Conservation (phyloP, 2,113 vertebrate genomes). For the Tautogolabrus adspersus region DNA sequence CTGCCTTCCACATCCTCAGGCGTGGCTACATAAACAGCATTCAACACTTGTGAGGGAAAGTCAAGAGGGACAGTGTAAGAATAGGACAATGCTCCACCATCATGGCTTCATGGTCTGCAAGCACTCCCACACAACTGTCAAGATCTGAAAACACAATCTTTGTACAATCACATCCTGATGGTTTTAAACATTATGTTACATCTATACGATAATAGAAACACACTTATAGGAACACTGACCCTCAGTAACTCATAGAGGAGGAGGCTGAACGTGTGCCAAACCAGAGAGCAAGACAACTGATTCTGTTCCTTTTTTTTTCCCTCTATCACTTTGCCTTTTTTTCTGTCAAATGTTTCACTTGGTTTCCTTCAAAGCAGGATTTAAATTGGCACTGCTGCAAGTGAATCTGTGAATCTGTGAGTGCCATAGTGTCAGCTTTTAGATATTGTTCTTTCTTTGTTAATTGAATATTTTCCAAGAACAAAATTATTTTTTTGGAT, state of each 20-base stretch:
- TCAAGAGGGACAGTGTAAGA: slow-evolving; percentile 29
- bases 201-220: not conserved
- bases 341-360: not conserved
- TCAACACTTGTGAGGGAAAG: slow-evolving; percentile 12
- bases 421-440: slow-evolving; percentile 13
- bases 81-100: slow-evolving; percentile 20
- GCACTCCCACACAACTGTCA: slow-evolving; percentile 12
- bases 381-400: slow-evolving; percentile 17
- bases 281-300: slow-evolving; percentile 18
- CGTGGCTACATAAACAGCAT: slow-evolving; percentile 52
- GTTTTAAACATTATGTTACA: not conserved
- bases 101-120: slow-evolving; percentile 18
- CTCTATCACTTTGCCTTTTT: not conserved
- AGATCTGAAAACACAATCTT: not conserved
- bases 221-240: not conserved
- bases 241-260: not conserved
- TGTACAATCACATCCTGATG: not conserved
- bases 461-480: slow-evolving; percentile 45
- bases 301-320: slow-evolving; percentile 13
- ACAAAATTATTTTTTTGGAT: slow-evolving; percentile 21
- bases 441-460: slow-evolving; percentile 34
- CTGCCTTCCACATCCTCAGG: slow-evolving; percentile 17
- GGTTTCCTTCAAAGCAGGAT: not conserved
- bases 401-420: too few relatives aligned
- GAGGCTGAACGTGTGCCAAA: slow-evolving; percentile 11